Percentiles rank a stretch among this genome's conserved stretches.
Conservation (phyloP, 2,113 vertebrate genomes). For the Elanus axillaris region DNA sequence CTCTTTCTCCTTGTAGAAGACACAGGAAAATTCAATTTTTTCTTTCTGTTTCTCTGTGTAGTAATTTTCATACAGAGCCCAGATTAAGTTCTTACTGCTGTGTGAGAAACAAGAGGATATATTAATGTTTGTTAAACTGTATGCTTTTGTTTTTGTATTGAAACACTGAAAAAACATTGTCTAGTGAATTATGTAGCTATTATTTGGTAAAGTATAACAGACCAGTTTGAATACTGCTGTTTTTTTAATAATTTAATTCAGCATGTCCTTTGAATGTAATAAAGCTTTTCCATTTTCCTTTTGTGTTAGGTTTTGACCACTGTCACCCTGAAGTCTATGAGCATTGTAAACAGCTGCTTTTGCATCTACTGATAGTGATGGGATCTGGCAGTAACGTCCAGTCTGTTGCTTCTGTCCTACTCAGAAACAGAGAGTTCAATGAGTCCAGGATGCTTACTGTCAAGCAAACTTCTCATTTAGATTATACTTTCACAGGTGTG, state of each 20-base stretch:
- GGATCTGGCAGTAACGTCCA: slow-evolving; percentile 87
- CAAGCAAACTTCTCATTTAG: slow-evolving; percentile 81
- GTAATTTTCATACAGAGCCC: background rate
- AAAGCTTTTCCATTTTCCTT: background rate
- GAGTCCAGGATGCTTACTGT: slow-evolving; percentile 92
- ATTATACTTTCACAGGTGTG: slow-evolving; percentile 91
- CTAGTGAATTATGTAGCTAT: background rate
- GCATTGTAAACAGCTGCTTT: slow-evolving; percentile 93
- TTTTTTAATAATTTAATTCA: background rate
- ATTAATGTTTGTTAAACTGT: background rate
- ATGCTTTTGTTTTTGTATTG: background rate
- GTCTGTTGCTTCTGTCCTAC: slow-evolving; percentile 88
- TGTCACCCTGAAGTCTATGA: slow-evolving; percentile 97
- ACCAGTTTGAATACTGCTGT: background rate
- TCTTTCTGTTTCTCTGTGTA: background rate
- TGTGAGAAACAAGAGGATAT: background rate
- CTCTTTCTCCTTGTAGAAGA: background rate
- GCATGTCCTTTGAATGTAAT: background rate
- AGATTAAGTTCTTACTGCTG: background rate
- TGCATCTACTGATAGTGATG: slow-evolving; percentile 92
- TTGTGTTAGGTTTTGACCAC: slow-evolving; percentile 89
- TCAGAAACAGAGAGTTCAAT: slow-evolving; percentile 94
- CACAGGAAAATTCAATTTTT: background rate
- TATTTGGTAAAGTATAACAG: background rate
- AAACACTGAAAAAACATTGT: background rate